phyloP scores from a whole-genome alignment of 1,140 invertebrate species.

The Zaprionus camerounensis region DNA sequence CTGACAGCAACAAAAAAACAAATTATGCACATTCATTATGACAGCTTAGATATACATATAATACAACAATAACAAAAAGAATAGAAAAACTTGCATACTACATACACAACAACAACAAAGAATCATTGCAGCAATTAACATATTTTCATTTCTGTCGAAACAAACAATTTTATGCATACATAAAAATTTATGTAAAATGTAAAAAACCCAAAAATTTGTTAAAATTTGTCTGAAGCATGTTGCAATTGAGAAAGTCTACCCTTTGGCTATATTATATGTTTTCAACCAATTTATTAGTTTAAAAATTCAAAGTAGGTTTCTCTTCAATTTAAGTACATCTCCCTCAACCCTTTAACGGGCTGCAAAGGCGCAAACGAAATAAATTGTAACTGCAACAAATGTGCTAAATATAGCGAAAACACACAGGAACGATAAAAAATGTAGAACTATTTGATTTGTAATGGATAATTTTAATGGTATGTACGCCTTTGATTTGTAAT shows the following conservation, averaged over 20 bases:
- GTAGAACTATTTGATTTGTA: conserved; percentile 81
- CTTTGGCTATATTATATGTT: conserved; percentile 41
- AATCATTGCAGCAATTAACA: conserved; percentile 44
- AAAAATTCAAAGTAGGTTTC: conserved; percentile 11
- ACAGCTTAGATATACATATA: conserved; percentile 49
- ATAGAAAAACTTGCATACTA: conserved; percentile 28
- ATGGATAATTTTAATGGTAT: conserved; percentile 76
- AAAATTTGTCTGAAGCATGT: conserved; percentile 27
- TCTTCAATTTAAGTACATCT: conserved; percentile 19
- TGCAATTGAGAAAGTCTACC: conserved; percentile 18
- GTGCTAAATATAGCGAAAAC: conserved; percentile 45
- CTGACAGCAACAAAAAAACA: conserved; percentile 37
- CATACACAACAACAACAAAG: conserved; percentile 21
- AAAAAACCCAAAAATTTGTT: conserved; percentile 22
- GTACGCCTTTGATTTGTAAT: conserved; percentile 78
- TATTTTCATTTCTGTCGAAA: conserved; percentile 54
- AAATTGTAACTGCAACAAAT: conserved; percentile 42
- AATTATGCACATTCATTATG: conserved; percentile 50
- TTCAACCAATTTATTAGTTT: conserved; percentile 23
- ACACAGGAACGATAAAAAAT: conserved; percentile 65
- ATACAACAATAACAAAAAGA: conserved; percentile 4
- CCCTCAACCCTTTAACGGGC: conserved; percentile 12
- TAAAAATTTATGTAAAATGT: conserved; percentile 26
- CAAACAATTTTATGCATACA: conserved; percentile 44
- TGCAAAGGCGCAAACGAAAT: conserved; percentile 40